Evolutionary conservation across 2,113 vertebrate genomes (phyloP).

Genomic region (Vicugna pacos): DNA sequence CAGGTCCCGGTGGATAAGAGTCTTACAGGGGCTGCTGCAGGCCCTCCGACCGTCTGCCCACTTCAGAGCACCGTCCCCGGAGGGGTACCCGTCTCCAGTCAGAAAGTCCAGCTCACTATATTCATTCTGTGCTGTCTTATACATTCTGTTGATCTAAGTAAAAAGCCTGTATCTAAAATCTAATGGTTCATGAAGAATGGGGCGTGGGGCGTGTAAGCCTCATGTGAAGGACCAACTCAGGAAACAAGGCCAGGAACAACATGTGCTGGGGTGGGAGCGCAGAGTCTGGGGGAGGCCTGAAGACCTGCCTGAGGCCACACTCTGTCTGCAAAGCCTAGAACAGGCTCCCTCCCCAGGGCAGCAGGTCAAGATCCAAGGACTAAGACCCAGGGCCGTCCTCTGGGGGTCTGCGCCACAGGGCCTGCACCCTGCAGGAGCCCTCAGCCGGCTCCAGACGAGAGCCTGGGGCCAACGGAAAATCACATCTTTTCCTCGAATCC

Average conservation of each 20-base stretch:
- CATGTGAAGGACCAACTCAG: fast-evolving
- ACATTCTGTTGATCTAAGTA: background rate
- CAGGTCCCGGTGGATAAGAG: too few species aligned
- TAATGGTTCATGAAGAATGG: fast-evolving
- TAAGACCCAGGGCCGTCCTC: too few species aligned
- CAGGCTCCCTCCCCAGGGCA: background rate
- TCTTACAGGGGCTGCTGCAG: too few species aligned
- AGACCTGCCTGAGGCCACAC: too few species aligned
- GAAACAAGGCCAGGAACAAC: background rate
- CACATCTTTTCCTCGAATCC: background rate
- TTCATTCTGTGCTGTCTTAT: background rate
- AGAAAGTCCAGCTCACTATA: too few species aligned
- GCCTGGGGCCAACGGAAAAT: background rate
- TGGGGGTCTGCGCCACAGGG: too few species aligned
- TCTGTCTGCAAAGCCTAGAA: background rate
- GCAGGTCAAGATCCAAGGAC: background rate
- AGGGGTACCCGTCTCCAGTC: fast-evolving
- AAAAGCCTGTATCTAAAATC: background rate
- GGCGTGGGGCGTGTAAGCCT: background rate
- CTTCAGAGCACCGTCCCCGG: too few species aligned
- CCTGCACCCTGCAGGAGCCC: too few species aligned
- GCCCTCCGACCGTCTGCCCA: too few species aligned
- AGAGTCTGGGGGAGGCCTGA: too few species aligned
- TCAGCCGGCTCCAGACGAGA: background rate
- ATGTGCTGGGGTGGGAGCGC: too few species aligned